Percentiles rank a stretch among this genome's conserved stretches.
These are phyloP conservation scores for Theocolax elegans DNA, from an alignment of 1,140 invertebrate genomes.

Conservation along the genomic window DNA sequence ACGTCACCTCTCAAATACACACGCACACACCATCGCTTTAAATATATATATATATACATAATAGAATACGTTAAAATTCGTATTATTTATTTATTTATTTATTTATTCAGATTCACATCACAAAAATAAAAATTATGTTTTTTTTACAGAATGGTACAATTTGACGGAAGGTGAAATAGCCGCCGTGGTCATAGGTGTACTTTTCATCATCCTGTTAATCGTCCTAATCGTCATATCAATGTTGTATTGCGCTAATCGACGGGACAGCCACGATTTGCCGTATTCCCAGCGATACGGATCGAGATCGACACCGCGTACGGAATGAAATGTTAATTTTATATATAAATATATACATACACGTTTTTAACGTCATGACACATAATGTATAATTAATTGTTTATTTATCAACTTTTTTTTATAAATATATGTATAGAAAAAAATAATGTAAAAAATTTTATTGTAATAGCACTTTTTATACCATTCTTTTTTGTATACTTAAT, in stretches of 20 bases:
- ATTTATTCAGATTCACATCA: too few species aligned
- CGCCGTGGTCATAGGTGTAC: conserved; percentile 62
- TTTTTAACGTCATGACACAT: not conserved
- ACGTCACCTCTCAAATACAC: too few species aligned
- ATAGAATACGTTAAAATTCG: too few species aligned
- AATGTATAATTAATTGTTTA: not conserved
- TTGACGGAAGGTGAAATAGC: conserved; percentile 62
- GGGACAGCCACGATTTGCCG: conserved; percentile 59
- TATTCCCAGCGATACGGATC: conserved; percentile 62
- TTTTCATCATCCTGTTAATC: conserved; percentile 61
- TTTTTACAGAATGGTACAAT: conserved; percentile 60
- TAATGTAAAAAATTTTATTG: not conserved
- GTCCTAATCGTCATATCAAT: conserved; percentile 57
- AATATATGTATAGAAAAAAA: not conserved
- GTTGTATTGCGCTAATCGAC: conserved; percentile 56
- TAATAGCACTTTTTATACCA: too few species aligned
- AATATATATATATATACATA: too few species aligned
- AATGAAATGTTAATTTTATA: conserved; percentile 55
- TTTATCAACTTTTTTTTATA: not conserved
- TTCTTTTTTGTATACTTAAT: too few species aligned
- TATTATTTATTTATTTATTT: too few species aligned
- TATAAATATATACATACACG: conserved; percentile 1
- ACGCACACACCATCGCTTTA: too few species aligned
- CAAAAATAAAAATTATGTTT: too few species aligned
- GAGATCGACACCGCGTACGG: conserved; percentile 58